Evolutionary conservation across 2,113 vertebrate species (phyloP).

Genomic region (Lasiurus borealis): DNA sequence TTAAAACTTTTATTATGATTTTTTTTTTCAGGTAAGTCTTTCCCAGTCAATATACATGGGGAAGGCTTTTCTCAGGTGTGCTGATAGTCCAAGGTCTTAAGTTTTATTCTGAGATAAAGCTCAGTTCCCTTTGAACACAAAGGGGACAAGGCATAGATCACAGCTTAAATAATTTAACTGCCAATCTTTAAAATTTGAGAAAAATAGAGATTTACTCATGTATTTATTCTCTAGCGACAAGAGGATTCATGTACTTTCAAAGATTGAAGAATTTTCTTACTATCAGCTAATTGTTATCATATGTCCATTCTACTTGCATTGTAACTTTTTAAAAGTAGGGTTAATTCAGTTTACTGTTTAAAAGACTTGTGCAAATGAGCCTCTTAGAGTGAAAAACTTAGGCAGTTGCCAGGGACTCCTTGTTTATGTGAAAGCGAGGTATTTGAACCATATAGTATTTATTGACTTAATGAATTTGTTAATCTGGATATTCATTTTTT

Average conservation of each 20-base stretch:
- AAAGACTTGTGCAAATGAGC: background rate
- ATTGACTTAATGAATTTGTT: conserved; percentile 24
- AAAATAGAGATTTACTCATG: background rate
- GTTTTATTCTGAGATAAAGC: conserved; percentile 27
- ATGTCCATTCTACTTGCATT: background rate
- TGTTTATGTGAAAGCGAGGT: background rate
- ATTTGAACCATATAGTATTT: background rate
- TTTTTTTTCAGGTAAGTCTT: background rate
- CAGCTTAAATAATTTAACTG: background rate
- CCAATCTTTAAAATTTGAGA: background rate
- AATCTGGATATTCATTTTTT: conserved; percentile 2
- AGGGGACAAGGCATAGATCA: background rate
- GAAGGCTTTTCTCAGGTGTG: background rate
- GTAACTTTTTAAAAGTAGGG: background rate
- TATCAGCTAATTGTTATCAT: background rate
- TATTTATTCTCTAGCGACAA: background rate
- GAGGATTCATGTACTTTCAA: background rate
- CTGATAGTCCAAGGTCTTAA: background rate
- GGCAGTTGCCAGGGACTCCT: background rate
- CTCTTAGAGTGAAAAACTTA: background rate
- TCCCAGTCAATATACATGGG: background rate
- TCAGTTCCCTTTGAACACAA: background rate
- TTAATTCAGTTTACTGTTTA: background rate
- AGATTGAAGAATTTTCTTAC: background rate
- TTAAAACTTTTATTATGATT: background rate